Base-by-base conservation (phyloP, 2,888 invertebrate species). In the Coleophora deauratella region DNA sequence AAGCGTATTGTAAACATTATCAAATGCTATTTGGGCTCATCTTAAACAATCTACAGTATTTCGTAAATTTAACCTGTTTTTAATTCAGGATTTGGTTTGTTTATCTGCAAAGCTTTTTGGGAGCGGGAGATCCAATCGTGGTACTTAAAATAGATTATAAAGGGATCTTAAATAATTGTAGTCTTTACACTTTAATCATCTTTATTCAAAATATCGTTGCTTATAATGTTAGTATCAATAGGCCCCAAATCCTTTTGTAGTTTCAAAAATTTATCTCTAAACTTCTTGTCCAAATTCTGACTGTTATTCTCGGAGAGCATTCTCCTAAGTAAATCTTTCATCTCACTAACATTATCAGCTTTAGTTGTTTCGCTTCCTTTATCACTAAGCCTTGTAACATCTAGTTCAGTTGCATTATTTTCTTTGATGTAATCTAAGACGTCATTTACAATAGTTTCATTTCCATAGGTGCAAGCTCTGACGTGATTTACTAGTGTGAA, bases 371-470 rank as follows among this genome's bases (percentile, higher is more conserved):
- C 12, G 31, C 44, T 39, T 43, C 44, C 48, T 27, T 46, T 43
- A 31, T 49, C 45, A 11, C 9, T 45, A 28, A 8, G 43, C 45
- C 45, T 45, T 9, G 49, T 47, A 4, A 66, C 36, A 53, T 80
- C 72, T 4, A 81, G 47, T 2, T 77, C 59, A n/a, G 82, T 82
- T 9, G 79, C 78, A 37, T 81, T 82, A 39, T 81, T 72, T 11
- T 64, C 63, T 38, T 55, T 47, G 1, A 77, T 51, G 37, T 55
- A 75, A 11, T 55, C 56, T 7, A 59, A 46, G 0, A 65, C 34
- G 27, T 66, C 50, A 28, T 59, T 62, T 13, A 55, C 46, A 2
- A 43, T 38, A 0, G 56, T 70, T 6, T 47, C 53, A 31, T 73
- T 72, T 1, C 51, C 58, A 7, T 66, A 56, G 0, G 63, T 68